These are phyloP conservation scores for Dorcus hopei DNA, from an alignment of 2,888 invertebrate genomes.

Conservation along the genomic window DNA sequence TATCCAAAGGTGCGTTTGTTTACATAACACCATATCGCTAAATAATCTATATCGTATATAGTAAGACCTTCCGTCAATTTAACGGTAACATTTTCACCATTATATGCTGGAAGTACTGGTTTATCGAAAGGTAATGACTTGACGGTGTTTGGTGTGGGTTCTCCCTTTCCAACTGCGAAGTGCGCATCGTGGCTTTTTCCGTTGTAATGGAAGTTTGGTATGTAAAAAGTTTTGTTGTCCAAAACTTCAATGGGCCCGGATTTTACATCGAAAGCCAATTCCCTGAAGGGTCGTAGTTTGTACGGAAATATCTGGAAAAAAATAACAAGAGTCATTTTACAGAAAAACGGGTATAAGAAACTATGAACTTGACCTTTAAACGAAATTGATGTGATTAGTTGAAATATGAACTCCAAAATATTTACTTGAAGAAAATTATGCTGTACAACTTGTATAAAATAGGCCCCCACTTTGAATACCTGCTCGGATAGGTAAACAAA, in stretches of 20 bases:
- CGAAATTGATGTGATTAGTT: no score
- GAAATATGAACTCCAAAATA: no score
- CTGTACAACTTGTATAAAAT: no score
- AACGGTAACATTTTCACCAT: constrained; percentile 3
- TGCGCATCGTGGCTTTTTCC: constrained; percentile 27
- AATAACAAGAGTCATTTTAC: no score
- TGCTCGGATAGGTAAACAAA: no score
- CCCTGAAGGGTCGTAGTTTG: constrained; percentile 16
- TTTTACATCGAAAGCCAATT: constrained; percentile 16
- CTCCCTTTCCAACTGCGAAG: constrained; percentile 18
- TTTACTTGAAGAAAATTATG: no score
- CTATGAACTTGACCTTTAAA: no score
- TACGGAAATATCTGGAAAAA: constrained; percentile 8
- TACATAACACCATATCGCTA: constrained; percentile 3
- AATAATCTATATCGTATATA: constrained; percentile 1
- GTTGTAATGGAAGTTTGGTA: constrained; percentile 7
- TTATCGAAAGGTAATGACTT: constrained; percentile 3
- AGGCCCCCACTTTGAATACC: no score
- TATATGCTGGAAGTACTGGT: neutral
- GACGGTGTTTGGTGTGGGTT: neutral
- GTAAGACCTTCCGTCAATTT: neutral
- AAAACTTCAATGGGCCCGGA: constrained; percentile 10
- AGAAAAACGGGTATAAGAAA: no score
- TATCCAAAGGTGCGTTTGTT: neutral
- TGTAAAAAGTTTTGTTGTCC: constrained; percentile 6